These are phyloP conservation scores for Laothoe populi DNA, from an alignment of 2,888 invertebrate genomes.

Conservation along the genomic window DNA sequence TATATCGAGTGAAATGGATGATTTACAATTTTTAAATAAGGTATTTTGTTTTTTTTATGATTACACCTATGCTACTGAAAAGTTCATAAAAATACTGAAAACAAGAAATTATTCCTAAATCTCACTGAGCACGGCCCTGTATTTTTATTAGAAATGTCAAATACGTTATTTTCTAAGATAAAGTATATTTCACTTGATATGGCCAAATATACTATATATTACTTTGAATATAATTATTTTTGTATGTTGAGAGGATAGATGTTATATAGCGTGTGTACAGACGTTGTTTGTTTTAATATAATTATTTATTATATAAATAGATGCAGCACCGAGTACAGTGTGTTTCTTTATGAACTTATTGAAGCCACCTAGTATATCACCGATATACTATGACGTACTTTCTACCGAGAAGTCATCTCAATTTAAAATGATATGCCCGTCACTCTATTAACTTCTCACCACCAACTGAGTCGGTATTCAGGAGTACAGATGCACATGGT, in stretches of 20 bases:
- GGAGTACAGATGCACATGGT: too few species aligned
- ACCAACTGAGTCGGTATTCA: too few species aligned
- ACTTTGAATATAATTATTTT: constrained; percentile 14
- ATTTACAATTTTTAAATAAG: too few species aligned
- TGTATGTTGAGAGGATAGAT: neutral
- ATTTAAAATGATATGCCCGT: too few species aligned
- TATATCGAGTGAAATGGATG: constrained; percentile 5
- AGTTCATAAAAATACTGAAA: too few species aligned
- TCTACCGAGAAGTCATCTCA: neutral
- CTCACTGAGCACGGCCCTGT: neutral
- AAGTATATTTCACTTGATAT: neutral
- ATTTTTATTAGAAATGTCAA: neutral
- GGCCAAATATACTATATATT: neutral
- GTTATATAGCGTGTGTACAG: constrained; percentile 15
- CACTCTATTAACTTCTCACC: too few species aligned
- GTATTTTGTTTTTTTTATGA: too few species aligned
- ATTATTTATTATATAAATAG: constrained; percentile 2
- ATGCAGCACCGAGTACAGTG: neutral
- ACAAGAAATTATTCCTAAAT: too few species aligned
- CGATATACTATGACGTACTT: too few species aligned
- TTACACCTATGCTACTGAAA: too few species aligned
- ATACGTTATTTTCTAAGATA: neutral
- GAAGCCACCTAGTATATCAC: too few species aligned
- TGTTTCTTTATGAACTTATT: constrained; percentile 7
- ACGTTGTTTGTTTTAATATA: constrained; percentile 1